Evolutionary conservation across 2,797 vertebrate species (phyloP).

Genomic region (Falco naumanni): DNA sequence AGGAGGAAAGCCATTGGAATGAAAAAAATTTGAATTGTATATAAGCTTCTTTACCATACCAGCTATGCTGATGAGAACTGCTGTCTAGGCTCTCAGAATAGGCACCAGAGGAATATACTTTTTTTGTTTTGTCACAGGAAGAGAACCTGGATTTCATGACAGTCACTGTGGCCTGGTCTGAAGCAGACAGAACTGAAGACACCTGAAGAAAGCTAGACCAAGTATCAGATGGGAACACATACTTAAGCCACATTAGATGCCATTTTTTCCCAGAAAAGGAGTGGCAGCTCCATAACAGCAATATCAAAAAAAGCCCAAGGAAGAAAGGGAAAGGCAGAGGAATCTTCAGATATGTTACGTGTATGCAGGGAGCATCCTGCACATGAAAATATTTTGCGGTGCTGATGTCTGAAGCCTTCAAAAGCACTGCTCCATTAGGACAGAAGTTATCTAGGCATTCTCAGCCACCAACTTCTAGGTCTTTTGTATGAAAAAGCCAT

Average conservation of each 20-base stretch:
- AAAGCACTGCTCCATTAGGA: neutral
- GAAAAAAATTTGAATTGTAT: neutral
- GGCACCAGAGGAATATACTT: neutral
- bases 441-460: neutral
- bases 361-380: neutral
- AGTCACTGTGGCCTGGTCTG: neutral
- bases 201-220: neutral
- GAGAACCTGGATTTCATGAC: neutral
- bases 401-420: neutral
- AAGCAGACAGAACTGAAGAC: neutral
- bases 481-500: neutral
- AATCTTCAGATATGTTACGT: neutral
- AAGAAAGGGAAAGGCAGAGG: neutral
- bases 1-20: slow-evolving; percentile 6
- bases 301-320: neutral
- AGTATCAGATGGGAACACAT: neutral
- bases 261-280: neutral
- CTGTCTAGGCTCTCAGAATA: neutral
- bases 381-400: neutral
- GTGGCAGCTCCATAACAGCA: neutral
- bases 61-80: neutral
- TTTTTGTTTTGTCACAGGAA: neutral
- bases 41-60: neutral
- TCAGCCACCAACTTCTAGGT: neutral
- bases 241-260: neutral